phyloP scores from a whole-genome alignment of 2,113 vertebrate species.

The Sebastes schlegelii region DNA sequence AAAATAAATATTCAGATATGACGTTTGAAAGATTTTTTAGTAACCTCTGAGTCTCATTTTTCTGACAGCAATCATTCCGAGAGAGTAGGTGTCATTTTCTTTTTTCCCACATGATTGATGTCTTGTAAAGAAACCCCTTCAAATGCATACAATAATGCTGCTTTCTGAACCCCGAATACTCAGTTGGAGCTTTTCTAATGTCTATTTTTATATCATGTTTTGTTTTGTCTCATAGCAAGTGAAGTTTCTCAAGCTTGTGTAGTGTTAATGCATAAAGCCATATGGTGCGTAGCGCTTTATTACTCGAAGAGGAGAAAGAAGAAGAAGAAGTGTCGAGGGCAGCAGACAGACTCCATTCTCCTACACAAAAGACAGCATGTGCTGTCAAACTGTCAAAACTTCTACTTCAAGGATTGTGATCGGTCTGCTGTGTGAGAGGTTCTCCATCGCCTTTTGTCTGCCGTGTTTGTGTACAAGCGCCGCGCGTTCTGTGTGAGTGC shows the following conservation, averaged over 20 bases:
- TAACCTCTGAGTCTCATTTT: conserved; percentile 17
- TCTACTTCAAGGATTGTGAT: conserved; percentile 47
- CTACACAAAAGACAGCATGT: conserved; percentile 40
- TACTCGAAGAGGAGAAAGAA: conserved; percentile 28
- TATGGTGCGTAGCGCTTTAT: conserved; percentile 33
- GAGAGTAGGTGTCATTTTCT: conserved; percentile 6
- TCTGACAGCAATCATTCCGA: conserved; percentile 38
- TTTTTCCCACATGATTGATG: conserved; percentile 29
- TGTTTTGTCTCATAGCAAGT: conserved; percentile 43
- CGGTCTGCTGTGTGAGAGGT: conserved; percentile 44
- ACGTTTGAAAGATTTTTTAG: conserved; percentile 16
- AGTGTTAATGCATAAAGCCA: conserved; percentile 25
- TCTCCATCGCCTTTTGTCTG: conserved; percentile 46
- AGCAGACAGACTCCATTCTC: conserved; percentile 46
- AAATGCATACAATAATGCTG: conserved; percentile 12
- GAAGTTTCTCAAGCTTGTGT: conserved; percentile 11
- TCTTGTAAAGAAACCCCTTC: conserved; percentile 43
- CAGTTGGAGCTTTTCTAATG: background rate
- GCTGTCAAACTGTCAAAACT: conserved; percentile 74
- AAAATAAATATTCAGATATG: conserved; percentile 29
- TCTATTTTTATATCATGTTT: conserved; percentile 58
- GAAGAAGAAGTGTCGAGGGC: conserved; percentile 41
- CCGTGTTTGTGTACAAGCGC: conserved; percentile 18
- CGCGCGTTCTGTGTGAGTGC: conserved; percentile 1
- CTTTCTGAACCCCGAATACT: conserved; percentile 14